phyloP scores from a whole-genome alignment of 2,888 invertebrate genomes.

The Lasioglossum pauxillum region DNA sequence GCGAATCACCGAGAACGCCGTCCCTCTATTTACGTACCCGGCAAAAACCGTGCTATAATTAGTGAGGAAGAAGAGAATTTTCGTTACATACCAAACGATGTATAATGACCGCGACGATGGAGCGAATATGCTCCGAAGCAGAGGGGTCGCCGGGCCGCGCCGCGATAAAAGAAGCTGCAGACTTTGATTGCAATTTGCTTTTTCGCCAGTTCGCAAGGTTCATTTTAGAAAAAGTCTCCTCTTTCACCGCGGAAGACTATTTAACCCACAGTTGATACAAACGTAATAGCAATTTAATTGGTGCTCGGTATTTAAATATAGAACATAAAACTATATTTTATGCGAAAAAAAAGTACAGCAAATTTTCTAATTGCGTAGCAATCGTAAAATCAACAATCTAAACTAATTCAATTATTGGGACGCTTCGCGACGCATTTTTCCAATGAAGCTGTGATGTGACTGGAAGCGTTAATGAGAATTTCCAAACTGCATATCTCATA shows the following conservation, averaged over 20 bases:
- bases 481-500: neutral
- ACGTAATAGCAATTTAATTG: neutral
- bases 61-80: conserved; percentile 12
- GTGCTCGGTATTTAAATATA: no score
- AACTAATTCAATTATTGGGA: neutral
- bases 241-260: neutral
- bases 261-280: neutral
- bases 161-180: neutral
- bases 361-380: neutral
- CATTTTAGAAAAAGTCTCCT: neutral
- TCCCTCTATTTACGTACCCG: conserved; percentile 30
- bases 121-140: neutral
- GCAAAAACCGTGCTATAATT: conserved; percentile 40
- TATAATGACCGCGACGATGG: conserved; percentile 4
- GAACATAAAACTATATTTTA: no score
- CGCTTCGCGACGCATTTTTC: neutral
- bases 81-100: conserved; percentile 3
- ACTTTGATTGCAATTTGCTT: neutral
- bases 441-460: neutral
- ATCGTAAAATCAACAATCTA: neutral
- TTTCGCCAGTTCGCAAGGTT: neutral
- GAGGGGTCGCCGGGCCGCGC: neutral
- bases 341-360: neutral
- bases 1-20: conserved; percentile 29
- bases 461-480: neutral